Evolutionary conservation across 1,140 invertebrate species (phyloP).

Genomic region (Cheumatopsyche charites): DNA sequence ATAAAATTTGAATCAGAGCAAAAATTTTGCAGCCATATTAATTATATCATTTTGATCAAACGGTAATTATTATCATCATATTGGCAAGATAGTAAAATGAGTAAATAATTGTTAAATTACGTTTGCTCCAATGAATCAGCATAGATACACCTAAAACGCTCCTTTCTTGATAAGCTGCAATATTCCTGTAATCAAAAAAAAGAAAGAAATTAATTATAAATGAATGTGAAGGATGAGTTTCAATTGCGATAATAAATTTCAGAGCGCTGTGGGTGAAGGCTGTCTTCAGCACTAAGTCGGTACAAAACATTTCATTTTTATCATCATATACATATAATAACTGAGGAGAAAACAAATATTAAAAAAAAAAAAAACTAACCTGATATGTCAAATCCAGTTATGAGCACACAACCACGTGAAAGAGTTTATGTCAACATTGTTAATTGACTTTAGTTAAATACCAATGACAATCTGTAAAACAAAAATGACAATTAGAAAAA

Average conservation of each 20-base stretch:
- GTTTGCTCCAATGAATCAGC: too few species aligned
- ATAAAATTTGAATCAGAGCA: too few species aligned
- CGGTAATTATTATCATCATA: constrained; percentile 50
- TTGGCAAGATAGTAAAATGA: neutral
- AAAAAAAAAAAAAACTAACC: too few species aligned
- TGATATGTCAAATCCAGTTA: neutral
- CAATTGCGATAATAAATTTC: constrained; percentile 12
- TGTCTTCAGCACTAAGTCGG: constrained; percentile 48
- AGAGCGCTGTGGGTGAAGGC: constrained; percentile 48
- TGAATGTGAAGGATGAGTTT: too few species aligned
- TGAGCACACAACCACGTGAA: neutral
- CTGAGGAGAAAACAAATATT: neutral
- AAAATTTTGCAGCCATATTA: constrained; percentile 45
- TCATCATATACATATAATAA: constrained; percentile 38
- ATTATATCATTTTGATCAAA: constrained; percentile 47
- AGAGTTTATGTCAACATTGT: too few species aligned
- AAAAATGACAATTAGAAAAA: neutral
- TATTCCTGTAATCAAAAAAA: too few species aligned
- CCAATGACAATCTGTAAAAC: neutral
- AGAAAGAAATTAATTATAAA: too few species aligned
- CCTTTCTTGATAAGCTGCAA: too few species aligned
- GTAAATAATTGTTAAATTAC: too few species aligned
- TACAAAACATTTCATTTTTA: constrained; percentile 35
- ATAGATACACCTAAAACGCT: too few species aligned
- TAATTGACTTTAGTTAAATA: too few species aligned